Percentiles rank a stretch among this genome's conserved stretches.
Conservation (phyloP, 2,797 vertebrate genomes). For the Echiichthys vipera region DNA sequence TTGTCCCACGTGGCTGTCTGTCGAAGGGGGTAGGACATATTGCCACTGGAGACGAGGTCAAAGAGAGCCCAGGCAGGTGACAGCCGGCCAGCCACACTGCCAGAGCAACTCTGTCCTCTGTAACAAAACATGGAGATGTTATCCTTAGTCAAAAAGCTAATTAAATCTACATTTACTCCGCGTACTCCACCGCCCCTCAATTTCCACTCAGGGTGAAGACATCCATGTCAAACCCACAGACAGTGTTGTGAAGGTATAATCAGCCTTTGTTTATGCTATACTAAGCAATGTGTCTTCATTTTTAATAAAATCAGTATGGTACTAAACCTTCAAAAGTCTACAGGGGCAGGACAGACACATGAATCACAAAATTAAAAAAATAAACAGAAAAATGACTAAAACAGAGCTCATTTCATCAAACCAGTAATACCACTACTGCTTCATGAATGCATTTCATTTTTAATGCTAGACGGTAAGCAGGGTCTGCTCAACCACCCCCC, state of each 20-base stretch:
- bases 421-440: constrained; percentile 52
- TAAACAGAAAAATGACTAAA: constrained; percentile 41
- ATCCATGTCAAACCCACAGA: constrained; percentile 52
- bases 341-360: constrained; percentile 33
- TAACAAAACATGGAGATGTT: constrained; percentile 53
- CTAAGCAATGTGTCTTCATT: constrained; percentile 29
- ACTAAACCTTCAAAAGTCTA: constrained; percentile 27
- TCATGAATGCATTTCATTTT: constrained; percentile 73
- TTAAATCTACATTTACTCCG: constrained; percentile 70
- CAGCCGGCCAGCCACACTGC: constrained; percentile 65
- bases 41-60: constrained; percentile 72
- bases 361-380: constrained; percentile 20
- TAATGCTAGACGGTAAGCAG: constrained; percentile 71
- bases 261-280: constrained; percentile 36
- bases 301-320: constrained; percentile 64
- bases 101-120: constrained; percentile 42
- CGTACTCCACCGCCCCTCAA: constrained; percentile 28
- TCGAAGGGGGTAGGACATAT: constrained; percentile 52
- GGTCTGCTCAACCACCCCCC: constrained; percentile 27
- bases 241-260: constrained; percentile 52
- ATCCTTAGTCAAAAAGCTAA: constrained; percentile 66
- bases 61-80: constrained; percentile 68
- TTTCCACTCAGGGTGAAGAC: constrained; percentile 43
- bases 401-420: constrained; percentile 63
- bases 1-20: constrained; percentile 66